Base-by-base conservation (phyloP, 2,888 invertebrate genomes). In the Clunio marinus region DNA sequence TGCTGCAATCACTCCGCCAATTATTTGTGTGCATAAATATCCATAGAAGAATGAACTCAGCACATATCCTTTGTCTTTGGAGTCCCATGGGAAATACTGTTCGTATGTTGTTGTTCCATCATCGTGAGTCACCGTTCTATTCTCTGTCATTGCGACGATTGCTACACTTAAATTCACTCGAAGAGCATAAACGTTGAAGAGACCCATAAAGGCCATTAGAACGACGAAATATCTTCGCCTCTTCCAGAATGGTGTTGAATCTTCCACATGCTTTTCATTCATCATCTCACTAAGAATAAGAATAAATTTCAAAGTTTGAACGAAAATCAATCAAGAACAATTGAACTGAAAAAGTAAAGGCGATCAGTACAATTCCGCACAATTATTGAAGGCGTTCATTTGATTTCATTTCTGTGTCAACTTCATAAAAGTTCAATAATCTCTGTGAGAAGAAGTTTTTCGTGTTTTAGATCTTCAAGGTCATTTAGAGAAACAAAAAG, bases 31-130 rank as follows among this genome's bases (percentile, higher is more conserved):
- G 69, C 89, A 77, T 69, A 93, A 84, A 77, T 94, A 94, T 0
- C 93, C 93, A 75, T 92, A 93, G 81, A 93, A 94, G 79, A 94
- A 94, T 0, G 92, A 89, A 73, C 91, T 91, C 63, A 94, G 78
- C 28, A 94, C 85, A 66, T 88, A 80, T 0, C 93, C 93, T 77
- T 88, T 89, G 37, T 87, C 83, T 75, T 85, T 85, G 0, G 88
- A 83, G 73, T 87, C 86, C 94, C 93, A 93, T 70, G 88, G 84
- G 74, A 92, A 92, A 73, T 91, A 90, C 72, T 83, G 85, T n/a
- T 81, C 80, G 85, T 88, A 80, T 28, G 77, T 75, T n/a, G 81
- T 73, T 0, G 84, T 85, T n/a, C 89, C 89, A 72, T 87, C 84
- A 1, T 82, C 84, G 45, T 83, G 79, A 41, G 80, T 79, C 2